phyloP scores from a whole-genome alignment of 2,888 invertebrate genomes.

The Metalampra italica region DNA sequence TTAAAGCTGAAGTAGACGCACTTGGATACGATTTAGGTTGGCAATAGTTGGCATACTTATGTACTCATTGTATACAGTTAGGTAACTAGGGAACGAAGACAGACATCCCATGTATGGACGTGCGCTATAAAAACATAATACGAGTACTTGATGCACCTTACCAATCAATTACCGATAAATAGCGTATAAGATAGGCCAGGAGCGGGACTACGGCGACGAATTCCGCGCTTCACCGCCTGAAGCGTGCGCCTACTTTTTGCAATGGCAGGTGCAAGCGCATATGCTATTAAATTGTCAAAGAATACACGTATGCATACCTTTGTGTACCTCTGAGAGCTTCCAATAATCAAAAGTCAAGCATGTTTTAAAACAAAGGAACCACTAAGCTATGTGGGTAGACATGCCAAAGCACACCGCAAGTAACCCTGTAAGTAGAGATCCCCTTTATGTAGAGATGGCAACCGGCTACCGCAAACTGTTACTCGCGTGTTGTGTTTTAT shows the following conservation, averaged over 20 bases:
- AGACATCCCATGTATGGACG: conserved; percentile 45
- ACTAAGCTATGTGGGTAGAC: background rate
- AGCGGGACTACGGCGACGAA: conserved; percentile 65
- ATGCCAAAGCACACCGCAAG: conserved; percentile 10
- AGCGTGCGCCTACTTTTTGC: conserved; percentile 76
- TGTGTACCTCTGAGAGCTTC: conserved; percentile 51
- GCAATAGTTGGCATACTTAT: too few species aligned
- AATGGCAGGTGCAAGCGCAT: conserved; percentile 71
- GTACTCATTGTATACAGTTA: background rate
- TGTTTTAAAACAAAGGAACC: background rate
- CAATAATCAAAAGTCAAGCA: conserved; percentile 62
- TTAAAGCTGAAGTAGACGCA: too few species aligned
- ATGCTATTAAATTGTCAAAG: conserved; percentile 79
- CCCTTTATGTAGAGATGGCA: conserved; percentile 13
- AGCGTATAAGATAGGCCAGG: conserved; percentile 68
- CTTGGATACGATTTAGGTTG: too few species aligned
- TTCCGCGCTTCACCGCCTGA: conserved; percentile 70
- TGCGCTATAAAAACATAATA: conserved; percentile 46
- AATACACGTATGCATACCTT: conserved; percentile 55
- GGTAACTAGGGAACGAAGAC: conserved; percentile 18
- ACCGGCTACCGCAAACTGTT: conserved; percentile 45
- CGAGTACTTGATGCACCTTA: conserved; percentile 63
- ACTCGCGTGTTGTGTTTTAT: conserved; percentile 29
- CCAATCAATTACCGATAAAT: conserved; percentile 76
- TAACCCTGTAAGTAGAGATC: conserved; percentile 5